A percentile compares a stretch with the other conserved stretches of the same genome.
Evolutionary conservation across 1,140 invertebrate genomes (phyloP).

Genomic region (Hylaeus anthracinus): DNA sequence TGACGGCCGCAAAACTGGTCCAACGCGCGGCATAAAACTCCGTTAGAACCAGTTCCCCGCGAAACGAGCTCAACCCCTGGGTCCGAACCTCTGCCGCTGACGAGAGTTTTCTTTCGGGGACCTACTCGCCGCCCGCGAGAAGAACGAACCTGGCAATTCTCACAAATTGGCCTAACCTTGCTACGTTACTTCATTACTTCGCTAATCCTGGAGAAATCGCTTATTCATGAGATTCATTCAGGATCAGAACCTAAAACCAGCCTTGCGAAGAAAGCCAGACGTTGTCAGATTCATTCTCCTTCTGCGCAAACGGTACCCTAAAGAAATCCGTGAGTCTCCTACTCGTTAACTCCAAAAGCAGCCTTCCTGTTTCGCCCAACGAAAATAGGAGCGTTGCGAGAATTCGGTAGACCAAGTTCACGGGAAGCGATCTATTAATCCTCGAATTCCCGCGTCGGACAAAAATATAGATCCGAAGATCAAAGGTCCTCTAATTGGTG

Average conservation of each 20-base stretch:
- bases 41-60: conserved; percentile 60
- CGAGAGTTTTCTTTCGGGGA: not conserved
- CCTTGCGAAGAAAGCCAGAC: too few species aligned
- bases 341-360: not conserved
- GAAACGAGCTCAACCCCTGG: conserved; percentile 22
- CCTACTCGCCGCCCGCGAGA: too few species aligned
- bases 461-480: not conserved
- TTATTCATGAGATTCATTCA: too few species aligned
- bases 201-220: too few species aligned
- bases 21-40: conserved; percentile 57
- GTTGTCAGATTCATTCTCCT: not conserved
- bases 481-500: not conserved
- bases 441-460: not conserved
- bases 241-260: too few species aligned
- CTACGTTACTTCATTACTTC: too few species aligned
- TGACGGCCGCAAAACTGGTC: conserved; percentile 61
- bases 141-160: too few species aligned
- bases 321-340: not conserved
- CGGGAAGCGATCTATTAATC: not conserved
- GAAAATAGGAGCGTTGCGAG: not conserved
- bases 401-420: not conserved
- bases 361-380: too few species aligned
- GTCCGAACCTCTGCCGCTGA: not conserved
- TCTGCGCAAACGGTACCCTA: not conserved
- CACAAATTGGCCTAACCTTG: too few species aligned